Evolutionary conservation across 1,140 invertebrate species (phyloP).

Genomic region (Holcopasites calliopsidis): DNA sequence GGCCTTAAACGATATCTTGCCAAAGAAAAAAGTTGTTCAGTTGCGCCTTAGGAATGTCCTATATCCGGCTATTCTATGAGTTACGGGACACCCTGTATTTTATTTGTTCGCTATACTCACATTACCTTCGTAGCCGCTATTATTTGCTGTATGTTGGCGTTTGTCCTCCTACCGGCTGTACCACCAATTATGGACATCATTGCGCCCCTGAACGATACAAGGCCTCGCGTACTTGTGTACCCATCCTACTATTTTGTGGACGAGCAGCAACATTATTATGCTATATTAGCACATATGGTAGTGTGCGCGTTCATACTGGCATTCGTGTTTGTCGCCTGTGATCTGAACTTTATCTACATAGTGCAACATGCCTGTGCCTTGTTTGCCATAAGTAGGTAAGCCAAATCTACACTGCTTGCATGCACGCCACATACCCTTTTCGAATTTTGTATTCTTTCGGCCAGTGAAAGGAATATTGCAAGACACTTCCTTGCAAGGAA

Average conservation of each 20-base stretch:
- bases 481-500: too few relatives aligned
- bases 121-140: too few relatives aligned
- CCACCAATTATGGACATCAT: neutral
- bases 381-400: constrained; percentile 1
- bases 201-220: neutral
- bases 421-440: too few relatives aligned
- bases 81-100: too few relatives aligned
- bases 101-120: too few relatives aligned
- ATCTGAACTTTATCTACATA: neutral
- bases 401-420: neutral
- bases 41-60: too few relatives aligned
- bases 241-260: constrained; percentile 6
- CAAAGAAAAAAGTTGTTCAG: too few relatives aligned
- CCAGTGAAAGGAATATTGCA: too few relatives aligned
- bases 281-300: neutral
- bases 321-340: neutral
- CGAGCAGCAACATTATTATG: neutral
- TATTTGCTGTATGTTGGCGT: neutral
- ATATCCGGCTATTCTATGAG: too few relatives aligned
- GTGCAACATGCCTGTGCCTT: neutral
- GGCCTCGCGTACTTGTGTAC: neutral
- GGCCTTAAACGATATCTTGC: too few relatives aligned
- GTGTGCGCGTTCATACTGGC: neutral
- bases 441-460: neutral
- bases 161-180: neutral